Evolutionary conservation across 2,113 vertebrate genomes (phyloP).

Genomic region (Vulpes lagopus): DNA sequence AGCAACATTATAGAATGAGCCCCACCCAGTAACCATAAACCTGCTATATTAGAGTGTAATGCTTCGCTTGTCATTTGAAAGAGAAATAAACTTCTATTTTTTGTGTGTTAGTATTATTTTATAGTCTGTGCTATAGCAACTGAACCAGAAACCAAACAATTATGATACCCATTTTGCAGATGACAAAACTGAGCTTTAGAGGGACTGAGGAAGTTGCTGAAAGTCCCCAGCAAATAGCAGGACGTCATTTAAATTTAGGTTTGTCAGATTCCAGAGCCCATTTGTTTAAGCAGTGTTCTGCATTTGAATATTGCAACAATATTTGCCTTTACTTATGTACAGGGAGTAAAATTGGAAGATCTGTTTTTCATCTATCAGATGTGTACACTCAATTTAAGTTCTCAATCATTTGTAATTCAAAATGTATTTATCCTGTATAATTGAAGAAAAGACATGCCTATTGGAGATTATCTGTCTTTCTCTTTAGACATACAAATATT

Average conservation of each 20-base stretch:
- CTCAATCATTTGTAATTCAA: neutral
- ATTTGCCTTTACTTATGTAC: neutral
- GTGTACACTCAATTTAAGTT: neutral
- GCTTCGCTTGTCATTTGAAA: neutral
- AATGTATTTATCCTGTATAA: neutral
- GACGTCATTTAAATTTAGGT: neutral
- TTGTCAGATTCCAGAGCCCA: neutral
- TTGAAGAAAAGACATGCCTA: neutral
- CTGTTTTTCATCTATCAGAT: neutral
- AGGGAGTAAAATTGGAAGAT: neutral
- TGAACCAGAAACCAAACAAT: neutral
- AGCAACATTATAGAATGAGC: neutral
- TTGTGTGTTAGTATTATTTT: constrained; percentile 13
- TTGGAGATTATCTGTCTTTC: neutral
- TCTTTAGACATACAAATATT: neutral
- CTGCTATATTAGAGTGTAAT: neutral
- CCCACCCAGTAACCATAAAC: neutral
- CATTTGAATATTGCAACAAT: neutral
- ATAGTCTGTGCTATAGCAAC: neutral
- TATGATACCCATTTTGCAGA: neutral
- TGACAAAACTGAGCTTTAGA: neutral
- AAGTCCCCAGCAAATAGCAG: neutral
- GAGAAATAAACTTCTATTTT: neutral
- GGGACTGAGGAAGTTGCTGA: neutral
- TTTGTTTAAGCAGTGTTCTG: neutral